Evolutionary conservation across 2,888 invertebrate genomes (phyloP), one percentile per base, ranked within the genome.

Genomic region (Dynastes hyllus): DNA sequence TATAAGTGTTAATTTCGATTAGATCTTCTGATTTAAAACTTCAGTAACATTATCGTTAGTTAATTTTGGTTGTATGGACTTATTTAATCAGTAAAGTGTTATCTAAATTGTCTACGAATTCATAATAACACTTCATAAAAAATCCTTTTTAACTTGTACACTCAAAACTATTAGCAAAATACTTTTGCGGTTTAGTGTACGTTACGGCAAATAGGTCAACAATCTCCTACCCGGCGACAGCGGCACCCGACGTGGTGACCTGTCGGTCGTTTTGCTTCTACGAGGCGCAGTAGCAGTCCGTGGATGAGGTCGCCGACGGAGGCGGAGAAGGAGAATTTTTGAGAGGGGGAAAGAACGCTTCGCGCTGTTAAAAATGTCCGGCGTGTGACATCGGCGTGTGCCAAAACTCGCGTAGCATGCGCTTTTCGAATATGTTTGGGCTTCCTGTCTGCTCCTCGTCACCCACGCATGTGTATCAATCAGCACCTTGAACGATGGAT

Each of bases 171-270:
- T 32, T 32, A 5, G 32, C 4, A 32, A 32, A 32, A 22, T 55
- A 55, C 16, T 55, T 55, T 55, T 16, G 16, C 22, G 16, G 55
- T 4, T 22, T 4, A 55, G 55, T 16, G 16, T 32, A 11, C 29
- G 29, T 66, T 66, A 27, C 51, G 13, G 29, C 69, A 69, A 69
- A 53, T 69, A 29, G 69, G 69, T 69, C 69, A 69, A 69, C 69
- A 69, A 69, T 69, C 69, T 69, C 32, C 27, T 63, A 27, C 63
- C 27, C 63, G 29, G 6, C 22, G 55, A 55, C 22, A 22, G 22
- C 55, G 16, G 55, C 16, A 55, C 27, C 8, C 55, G 16, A 55
- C 22, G 55, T 45, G 45, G 8, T 45, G 11, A 45, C 45, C 45
- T 45, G 45, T 45, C 55, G 22, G 16, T 55, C 22, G 55, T 22